Conservation (phyloP, 2,113 vertebrate species). For the Drymodes brunneopygia region DNA sequence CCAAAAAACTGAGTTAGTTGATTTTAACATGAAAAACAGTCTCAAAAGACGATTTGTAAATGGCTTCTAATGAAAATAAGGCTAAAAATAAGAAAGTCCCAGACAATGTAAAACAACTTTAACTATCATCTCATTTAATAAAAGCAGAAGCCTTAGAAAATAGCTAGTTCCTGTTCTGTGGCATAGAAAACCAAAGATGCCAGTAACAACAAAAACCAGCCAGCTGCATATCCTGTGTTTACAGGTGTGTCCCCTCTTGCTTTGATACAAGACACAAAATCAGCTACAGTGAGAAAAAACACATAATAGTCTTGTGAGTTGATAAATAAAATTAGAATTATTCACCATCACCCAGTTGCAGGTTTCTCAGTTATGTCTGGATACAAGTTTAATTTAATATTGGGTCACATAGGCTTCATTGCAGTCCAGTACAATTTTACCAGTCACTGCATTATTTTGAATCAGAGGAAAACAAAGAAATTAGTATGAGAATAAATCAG, state of each 20-base stretch:
- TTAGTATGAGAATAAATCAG: neutral
- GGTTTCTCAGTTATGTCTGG: neutral
- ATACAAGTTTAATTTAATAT: neutral
- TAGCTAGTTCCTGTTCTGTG: neutral
- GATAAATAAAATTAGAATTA: neutral
- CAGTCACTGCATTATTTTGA: neutral
- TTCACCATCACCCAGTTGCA: neutral
- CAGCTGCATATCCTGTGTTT: neutral
- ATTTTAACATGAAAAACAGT: neutral
- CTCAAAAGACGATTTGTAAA: neutral
- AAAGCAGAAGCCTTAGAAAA: neutral
- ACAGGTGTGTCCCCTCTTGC: neutral
- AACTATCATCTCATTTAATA: neutral
- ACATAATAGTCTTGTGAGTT: neutral
- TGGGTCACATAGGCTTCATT: neutral
- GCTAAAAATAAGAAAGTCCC: neutral
- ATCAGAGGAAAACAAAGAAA: neutral
- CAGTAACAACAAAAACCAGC: neutral
- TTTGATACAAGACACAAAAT: neutral
- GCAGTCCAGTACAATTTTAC: neutral
- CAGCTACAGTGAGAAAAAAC: neutral
- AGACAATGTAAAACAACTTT: neutral
- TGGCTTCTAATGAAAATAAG: neutral
- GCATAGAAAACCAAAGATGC: neutral
- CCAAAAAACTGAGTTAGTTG: neutral